Evolutionary conservation across 2,113 vertebrate species (phyloP), one percentile per base, ranked within the genome.

Genomic region (Oenanthe oenanthe): DNA sequence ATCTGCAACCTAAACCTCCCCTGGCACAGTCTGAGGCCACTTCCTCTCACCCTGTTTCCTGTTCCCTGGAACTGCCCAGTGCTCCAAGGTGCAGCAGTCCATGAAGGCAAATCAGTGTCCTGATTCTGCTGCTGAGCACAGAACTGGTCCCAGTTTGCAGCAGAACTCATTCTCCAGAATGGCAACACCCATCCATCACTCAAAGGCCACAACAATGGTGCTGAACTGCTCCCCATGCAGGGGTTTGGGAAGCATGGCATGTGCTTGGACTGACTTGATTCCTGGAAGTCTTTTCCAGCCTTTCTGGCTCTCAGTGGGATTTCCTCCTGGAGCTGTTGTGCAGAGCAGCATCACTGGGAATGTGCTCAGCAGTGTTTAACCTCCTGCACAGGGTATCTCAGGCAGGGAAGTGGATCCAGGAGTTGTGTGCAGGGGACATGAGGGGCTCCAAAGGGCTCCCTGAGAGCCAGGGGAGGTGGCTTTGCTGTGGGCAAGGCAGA

Each of bases 21-120:
- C 54, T 34, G 40, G 70, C 8, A 42, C 72, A 75, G 17, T 20
- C 4, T 34, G 54, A 54, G 54, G 17, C 29, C 5, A 2, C 54
- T 68, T 47, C n/a, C 38, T 31, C 47, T 47, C 10, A 7, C 5
- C 17, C 34, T 68, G 24, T 60, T 73, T 17, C 38, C 48, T 82
- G 13, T 22, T 61, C 40, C 78, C 62, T 54, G 54, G 31, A 56
- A 38, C 21, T 80, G 67, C 54, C n/a, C 45, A 10, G 0, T 2
- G 57, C 48, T 21, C 51, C 22, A 47, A 48, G 14, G 28, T 5
- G 32, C 45, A 15, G 6, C 54, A 53, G 38, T 12, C 26, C 2
- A 3, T 12, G 1, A 5, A 2, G 12, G 78, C 68, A 62, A 58
- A 79, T 22, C 0, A 2, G 7, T 21, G 32, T 14, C 31, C 26